These are phyloP conservation scores for Heterohyrax brucei DNA, from an alignment of 2,797 vertebrate genomes.

Conservation along the genomic window DNA sequence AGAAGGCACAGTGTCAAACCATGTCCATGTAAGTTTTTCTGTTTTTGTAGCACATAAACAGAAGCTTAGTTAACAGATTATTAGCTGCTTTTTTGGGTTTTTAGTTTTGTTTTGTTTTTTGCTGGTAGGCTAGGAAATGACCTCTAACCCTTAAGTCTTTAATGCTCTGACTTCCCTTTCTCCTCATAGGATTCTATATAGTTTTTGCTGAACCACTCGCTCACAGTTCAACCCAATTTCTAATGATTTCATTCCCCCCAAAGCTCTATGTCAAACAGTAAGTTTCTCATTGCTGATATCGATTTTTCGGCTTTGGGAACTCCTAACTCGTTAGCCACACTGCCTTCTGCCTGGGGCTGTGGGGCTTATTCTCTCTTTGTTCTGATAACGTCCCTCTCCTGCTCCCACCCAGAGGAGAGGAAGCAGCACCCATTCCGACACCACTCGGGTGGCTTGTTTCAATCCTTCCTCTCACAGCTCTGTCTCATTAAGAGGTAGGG, in stretches of 20 bases:
- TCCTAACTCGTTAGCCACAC: neutral
- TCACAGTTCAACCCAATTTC: neutral
- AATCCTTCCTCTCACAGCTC: neutral
- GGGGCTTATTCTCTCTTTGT: neutral
- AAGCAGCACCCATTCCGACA: neutral
- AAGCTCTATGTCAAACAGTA: neutral
- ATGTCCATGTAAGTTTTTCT: neutral
- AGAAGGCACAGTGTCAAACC: neutral
- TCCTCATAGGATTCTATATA: neutral
- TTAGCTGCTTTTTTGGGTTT: neutral
- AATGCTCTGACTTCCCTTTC: neutral
- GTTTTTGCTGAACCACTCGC: neutral
- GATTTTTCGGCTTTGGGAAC: neutral
- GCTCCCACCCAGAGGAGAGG: neutral
- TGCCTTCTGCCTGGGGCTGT: neutral
- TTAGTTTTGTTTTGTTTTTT: neutral
- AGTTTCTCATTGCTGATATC: too few species aligned
- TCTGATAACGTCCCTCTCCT: neutral
- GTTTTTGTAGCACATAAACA: neutral
- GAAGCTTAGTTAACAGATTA: neutral
- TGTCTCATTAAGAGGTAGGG: neutral
- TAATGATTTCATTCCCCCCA: neutral
- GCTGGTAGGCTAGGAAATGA: conserved; percentile 1
- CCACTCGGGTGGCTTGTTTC: neutral
- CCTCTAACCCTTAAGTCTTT: neutral